A percentile compares a stretch with the other conserved stretches of the same genome.
These are phyloP conservation scores for Trachymyrmex septentrionalis DNA, from an alignment of 1,140 invertebrate genomes.

Conservation along the genomic window DNA sequence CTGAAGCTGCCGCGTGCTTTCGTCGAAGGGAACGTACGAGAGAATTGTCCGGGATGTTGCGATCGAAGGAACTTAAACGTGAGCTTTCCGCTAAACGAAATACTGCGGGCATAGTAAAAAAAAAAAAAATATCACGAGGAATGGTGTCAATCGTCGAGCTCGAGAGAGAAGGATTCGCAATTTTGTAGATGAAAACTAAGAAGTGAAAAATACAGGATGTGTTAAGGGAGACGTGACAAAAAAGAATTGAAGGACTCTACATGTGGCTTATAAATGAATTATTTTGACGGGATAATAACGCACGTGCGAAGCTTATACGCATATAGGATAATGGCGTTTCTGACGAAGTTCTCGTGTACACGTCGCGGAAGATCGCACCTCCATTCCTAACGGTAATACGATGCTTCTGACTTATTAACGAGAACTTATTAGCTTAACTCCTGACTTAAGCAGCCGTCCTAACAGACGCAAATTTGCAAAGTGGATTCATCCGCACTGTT, in stretches of 20 bases:
- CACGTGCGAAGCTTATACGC: neutral
- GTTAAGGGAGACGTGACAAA: neutral
- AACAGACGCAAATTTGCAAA: slow-evolving; percentile 42
- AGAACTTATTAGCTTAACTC: slow-evolving; percentile 53
- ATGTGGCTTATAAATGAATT: neutral
- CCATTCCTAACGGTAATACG: slow-evolving; percentile 42
- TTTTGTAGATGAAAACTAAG: neutral
- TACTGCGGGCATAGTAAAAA: neutral
- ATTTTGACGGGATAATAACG: neutral
- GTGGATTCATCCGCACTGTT: slow-evolving; percentile 11
- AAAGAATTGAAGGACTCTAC: neutral
- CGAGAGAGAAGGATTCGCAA: neutral
- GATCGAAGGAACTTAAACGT: slow-evolving; percentile 50
- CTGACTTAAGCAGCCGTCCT: slow-evolving; percentile 40
- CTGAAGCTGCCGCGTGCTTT: slow-evolving; percentile 32
- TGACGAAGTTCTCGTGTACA: neutral
- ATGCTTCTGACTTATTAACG: slow-evolving; percentile 47
- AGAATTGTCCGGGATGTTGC: slow-evolving; percentile 46
- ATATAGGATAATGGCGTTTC: neutral
- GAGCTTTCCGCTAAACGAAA: slow-evolving; percentile 3
- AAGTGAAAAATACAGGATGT: neutral
- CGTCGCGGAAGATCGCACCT: slow-evolving; percentile 33
- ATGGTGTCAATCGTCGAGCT: neutral
- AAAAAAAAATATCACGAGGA: neutral
- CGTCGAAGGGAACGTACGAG: slow-evolving; percentile 18